Conservation (phyloP, 37 sponge, comb jelly and placozoan genomes). For the Corticium candelabrum region DNA sequence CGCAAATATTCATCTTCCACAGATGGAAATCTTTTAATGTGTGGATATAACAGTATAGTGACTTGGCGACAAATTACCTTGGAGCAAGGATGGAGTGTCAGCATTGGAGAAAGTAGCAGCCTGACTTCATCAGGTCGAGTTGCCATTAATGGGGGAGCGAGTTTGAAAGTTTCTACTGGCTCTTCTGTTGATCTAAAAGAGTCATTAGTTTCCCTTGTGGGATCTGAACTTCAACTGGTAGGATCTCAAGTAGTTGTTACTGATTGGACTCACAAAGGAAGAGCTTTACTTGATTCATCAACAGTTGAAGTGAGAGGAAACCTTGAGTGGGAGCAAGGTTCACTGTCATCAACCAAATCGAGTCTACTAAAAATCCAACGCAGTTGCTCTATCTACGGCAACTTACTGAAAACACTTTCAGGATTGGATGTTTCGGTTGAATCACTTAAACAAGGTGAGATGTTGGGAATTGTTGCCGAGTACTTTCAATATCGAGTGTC, state of each 20-base stretch:
- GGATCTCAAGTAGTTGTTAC: not conserved
- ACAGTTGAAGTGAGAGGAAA: not conserved
- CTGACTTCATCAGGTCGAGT: not conserved
- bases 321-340: not conserved
- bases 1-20: not conserved
- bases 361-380: not conserved
- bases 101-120: not conserved
- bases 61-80: not conserved
- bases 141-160: not conserved
- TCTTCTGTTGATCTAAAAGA: not conserved
- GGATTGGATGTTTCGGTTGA: not conserved
- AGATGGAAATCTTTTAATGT: not conserved
- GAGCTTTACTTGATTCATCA: not conserved
- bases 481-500: constrained; percentile 14
- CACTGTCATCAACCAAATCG: not conserved
- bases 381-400: not conserved
- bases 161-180: not conserved
- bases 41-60: not conserved
- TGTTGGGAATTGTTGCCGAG: not conserved
- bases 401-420: not conserved
- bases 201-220: not conserved
- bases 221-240: not conserved
- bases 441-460: not conserved
- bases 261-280: not conserved
- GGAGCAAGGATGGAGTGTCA: not conserved